Base-by-base conservation (phyloP, 2,888 invertebrate species). In the Eupithecia abbreviata region DNA sequence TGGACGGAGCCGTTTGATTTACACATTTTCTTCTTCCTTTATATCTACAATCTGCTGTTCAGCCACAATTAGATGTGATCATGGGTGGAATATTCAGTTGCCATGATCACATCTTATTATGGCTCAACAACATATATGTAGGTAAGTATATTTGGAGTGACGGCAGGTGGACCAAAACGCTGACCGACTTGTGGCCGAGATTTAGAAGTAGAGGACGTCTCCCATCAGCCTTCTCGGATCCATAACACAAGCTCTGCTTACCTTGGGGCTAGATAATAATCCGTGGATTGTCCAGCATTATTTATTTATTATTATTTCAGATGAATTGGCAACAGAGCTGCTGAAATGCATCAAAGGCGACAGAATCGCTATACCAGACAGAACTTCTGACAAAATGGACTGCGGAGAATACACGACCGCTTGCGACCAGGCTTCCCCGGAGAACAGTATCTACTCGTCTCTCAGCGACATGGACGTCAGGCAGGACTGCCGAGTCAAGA, bases 401-500 rank as follows among this genome's bases (percentile, higher is more conserved):
- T 83, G 85, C 75, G 85, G 85, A 12, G 90, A 90, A 75, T 82
- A 79, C 18, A 82, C 81, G 30, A 67, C 58, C 13, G 85, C 81
- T 45, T 81, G 81, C 30, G 89, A 89, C 4, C 69, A 43, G 30
- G n/a, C 72, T 10, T 47, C 72, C 4, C 80, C 78, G 70, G 79
- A 78, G 15, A 66, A 86, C 81, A 91, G 89, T 84, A 83, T 90
- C 2, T 91, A 91, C 83, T 90, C 91, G 0, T 88, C 92, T 2
- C 77, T 88, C 5, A 90, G 88, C 81, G 91, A 91, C 66, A 80
- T 80, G 15, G 90, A 91, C 65, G 75, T 85, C 51, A 87, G 89
- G 65, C 87, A 89, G 71, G 91, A 93, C 71, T 92, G 90, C 81
- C 89, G 88, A 58, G 90, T 94, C 73, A 93, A 93, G 83, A 91